A percentile compares a stretch with the other conserved stretches of the same genome.
These are phyloP conservation scores for Ictalurus furcatus DNA, from an alignment of 2,113 vertebrate species.

Conservation along the genomic window DNA sequence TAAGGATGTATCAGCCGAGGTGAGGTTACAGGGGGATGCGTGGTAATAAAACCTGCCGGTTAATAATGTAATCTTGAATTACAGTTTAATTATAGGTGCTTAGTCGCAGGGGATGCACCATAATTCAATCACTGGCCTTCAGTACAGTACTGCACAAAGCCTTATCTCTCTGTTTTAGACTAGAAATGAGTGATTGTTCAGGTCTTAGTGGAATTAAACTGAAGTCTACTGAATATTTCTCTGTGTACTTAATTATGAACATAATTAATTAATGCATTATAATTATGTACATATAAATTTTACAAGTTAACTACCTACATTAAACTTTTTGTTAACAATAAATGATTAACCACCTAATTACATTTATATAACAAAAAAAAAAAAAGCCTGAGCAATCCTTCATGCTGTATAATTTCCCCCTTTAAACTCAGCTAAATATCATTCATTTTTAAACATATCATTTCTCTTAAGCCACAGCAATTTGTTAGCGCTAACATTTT, in stretches of 20 bases:
- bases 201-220: constrained; percentile 66
- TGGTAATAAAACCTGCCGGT: constrained; percentile 72
- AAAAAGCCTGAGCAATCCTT: background rate
- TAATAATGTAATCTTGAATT: constrained; percentile 80
- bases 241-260: background rate
- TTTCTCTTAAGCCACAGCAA: background rate
- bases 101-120: constrained; percentile 70
- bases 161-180: constrained; percentile 68
- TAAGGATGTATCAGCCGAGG: constrained; percentile 84
- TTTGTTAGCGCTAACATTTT: background rate
- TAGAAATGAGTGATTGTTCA: constrained; percentile 68
- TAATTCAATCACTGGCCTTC: constrained; percentile 77
- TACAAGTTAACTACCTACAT: background rate
- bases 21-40: constrained; percentile 75
- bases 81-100: constrained; percentile 73
- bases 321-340: background rate
- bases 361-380: background rate
- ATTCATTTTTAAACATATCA: background rate
- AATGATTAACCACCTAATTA: background rate
- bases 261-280: background rate
- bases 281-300: background rate
- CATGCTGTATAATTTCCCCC: background rate
- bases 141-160: constrained; percentile 65
- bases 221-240: constrained; percentile 39
- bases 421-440: background rate